phyloP scores from a whole-genome alignment of 2,888 invertebrate genomes.

The Oxyteleia sp. region DNA sequence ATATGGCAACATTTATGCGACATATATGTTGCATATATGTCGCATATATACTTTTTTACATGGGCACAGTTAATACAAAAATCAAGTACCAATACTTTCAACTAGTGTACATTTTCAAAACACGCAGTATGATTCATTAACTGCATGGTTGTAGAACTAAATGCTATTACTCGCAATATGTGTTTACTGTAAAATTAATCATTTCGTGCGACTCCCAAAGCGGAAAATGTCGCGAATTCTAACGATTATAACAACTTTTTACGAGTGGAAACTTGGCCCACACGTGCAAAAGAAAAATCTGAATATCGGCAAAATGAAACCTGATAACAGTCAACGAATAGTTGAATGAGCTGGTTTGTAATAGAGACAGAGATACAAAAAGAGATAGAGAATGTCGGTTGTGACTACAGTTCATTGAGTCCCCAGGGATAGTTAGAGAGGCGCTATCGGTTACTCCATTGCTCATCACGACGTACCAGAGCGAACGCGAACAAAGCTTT shows the following conservation, averaged over 20 bases:
- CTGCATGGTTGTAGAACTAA: neutral
- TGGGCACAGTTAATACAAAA: slow-evolving; percentile 17
- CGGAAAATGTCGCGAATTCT: neutral
- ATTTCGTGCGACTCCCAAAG: neutral
- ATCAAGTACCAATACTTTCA: neutral
- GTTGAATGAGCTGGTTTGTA: slow-evolving; percentile 29
- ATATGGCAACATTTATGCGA: too few species aligned
- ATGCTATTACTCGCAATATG: too few species aligned
- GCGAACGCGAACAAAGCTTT: slow-evolving; percentile 82
- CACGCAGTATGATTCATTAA: neutral
- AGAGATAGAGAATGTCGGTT: slow-evolving; percentile 41
- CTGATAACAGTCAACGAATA: slow-evolving; percentile 39
- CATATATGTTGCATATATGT: too few species aligned
- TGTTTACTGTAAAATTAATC: neutral
- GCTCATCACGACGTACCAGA: slow-evolving; percentile 82
- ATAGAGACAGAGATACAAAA: slow-evolving; percentile 38
- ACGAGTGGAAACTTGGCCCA: neutral
- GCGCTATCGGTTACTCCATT: slow-evolving; percentile 83
- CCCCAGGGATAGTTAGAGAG: slow-evolving; percentile 80
- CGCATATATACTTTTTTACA: too few species aligned
- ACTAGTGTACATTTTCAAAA: neutral
- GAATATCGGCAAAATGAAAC: slow-evolving; percentile 42
- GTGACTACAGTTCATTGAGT: slow-evolving; percentile 74
- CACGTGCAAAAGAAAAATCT: slow-evolving; percentile 15
- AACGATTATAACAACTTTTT: neutral